Evolutionary conservation across 2,113 vertebrate species (phyloP), one percentile per base, ranked within the genome.

Genomic region (Puntigrus tetrazona): DNA sequence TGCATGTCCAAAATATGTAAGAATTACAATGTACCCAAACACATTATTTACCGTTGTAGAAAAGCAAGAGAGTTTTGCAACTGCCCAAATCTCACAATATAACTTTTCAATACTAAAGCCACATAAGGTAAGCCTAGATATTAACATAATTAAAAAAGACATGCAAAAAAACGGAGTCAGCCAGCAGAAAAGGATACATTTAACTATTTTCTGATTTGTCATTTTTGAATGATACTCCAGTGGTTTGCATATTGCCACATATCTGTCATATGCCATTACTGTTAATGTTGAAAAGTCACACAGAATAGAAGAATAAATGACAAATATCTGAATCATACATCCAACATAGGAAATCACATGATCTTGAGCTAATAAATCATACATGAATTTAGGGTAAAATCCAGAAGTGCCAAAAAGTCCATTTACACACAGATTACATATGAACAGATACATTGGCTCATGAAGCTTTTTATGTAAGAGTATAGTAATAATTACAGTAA

Each of bases 401-500:
- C 75, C 89, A 76, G 90, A 83, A 11, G 92, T 91, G 11, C 92
- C 92, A 65, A 87, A 91, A 57, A 93, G 47, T 77, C 89, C 90
- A 69, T 89, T 88, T 7, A 93, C 82, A 74, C 89, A 89, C 10
- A 92, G 83, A 70, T 89, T 89, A 10, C 90, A 91, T 65, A 92
- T 77, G 85, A 93, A 91, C 47, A 92, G 88, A 50, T 92, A 61
- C 59, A 55, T 55, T 55, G 50, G 50, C 50, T 55, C 50, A 22
- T 55, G 50, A 55, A 55, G 50, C 7, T 18, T 55, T 1, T 22
- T 55, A 22, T 20, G 18, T 55, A 20, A 55, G 5, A 55, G 7
- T 22, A 55, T 47, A 14, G 45, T 47, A 13, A 47, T 14, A 47
- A 47, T 47, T 47, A 47, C 45, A 47, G 4, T 3, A 7, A 22